Percentiles rank a stretch among this genome's conserved stretches.
Conservation (phyloP, 2,113 vertebrate species). For the Plecotus auritus region DNA sequence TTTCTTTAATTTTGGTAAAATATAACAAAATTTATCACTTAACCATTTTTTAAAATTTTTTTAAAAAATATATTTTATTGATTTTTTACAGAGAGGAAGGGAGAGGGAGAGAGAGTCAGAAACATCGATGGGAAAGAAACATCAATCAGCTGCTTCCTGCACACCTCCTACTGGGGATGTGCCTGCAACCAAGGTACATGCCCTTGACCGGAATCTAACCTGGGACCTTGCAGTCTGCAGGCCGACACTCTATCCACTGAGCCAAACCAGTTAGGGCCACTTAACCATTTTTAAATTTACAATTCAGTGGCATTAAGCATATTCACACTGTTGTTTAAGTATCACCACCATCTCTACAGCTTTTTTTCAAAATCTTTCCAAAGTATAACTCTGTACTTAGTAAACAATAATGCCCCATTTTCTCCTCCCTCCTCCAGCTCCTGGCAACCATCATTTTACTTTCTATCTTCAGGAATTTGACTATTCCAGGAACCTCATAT, state of each 20-base stretch:
- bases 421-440: neutral
- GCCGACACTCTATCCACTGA: no score
- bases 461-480: neutral
- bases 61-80: no score
- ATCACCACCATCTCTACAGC: neutral
- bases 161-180: no score
- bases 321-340: neutral
- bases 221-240: no score
- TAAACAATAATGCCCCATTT: neutral
- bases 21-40: neutral
- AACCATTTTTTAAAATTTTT: neutral
- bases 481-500: neutral
- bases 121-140: no score
- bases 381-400: neutral
- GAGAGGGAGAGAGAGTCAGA: no score
- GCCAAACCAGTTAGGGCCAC: no score
- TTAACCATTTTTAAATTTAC: neutral
- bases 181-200: no score
- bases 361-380: neutral
- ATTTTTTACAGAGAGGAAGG: no score
- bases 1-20: neutral
- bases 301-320: neutral
- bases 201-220: no score
- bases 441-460: neutral
- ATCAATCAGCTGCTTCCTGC: no score